Evolutionary conservation across 1,140 invertebrate species (phyloP).

Genomic region (Dryas iulia): DNA sequence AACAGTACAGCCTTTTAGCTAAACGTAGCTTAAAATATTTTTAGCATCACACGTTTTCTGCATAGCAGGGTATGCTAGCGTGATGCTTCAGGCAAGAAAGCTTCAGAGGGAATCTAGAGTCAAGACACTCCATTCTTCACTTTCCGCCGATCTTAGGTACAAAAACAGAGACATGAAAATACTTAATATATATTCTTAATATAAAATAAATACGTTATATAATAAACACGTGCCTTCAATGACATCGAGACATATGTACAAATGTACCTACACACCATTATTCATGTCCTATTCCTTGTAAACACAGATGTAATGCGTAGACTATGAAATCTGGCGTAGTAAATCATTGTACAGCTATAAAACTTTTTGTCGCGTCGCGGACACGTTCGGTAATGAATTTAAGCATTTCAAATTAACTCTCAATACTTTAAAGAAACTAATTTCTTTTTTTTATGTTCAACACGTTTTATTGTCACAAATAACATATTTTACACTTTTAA

Average conservation of each 20-base stretch:
- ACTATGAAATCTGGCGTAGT: conserved; percentile 54
- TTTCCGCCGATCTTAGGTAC: too few relatives aligned
- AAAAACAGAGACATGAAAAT: too few relatives aligned
- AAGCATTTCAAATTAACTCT: conserved; percentile 28
- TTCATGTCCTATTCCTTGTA: conserved; percentile 28
- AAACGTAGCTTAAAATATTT: too few relatives aligned
- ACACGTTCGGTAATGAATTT: conserved; percentile 33
- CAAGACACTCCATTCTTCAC: too few relatives aligned
- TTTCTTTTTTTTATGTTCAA: background rate
- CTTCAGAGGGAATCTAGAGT: too few relatives aligned
- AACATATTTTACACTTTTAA: background rate
- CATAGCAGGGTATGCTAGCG: too few relatives aligned
- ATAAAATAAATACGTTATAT: too few relatives aligned
- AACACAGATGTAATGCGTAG: conserved; percentile 37
- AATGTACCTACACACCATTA: conserved; percentile 1
- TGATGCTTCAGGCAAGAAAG: too few relatives aligned
- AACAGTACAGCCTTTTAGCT: too few relatives aligned
- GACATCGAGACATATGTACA: conserved; percentile 30
- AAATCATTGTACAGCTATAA: conserved; percentile 60
- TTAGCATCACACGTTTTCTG: too few relatives aligned
- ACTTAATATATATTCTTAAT: too few relatives aligned
- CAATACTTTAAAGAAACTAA: background rate
- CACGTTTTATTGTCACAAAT: background rate
- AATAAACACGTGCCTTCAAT: conserved; percentile 47
- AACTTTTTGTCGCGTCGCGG: conserved; percentile 56